Conservation (phyloP, 1,140 invertebrate species). For the Campoletis sonorensis region DNA sequence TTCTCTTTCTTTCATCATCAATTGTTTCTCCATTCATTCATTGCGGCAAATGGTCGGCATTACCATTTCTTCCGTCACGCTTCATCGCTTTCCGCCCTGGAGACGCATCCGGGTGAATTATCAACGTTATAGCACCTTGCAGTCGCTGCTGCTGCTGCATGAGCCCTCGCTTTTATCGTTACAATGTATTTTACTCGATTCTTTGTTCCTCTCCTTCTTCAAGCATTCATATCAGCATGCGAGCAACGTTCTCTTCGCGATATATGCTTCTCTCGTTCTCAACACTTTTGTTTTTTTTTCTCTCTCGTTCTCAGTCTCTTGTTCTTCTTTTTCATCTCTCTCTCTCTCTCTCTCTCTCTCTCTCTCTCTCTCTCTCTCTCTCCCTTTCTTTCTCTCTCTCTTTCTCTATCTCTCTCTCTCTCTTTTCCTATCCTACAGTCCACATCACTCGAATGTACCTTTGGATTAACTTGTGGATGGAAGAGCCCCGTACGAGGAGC, state of each 20-base stretch:
- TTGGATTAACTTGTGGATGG: constrained; percentile 2
- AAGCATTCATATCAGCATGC: constrained; percentile 1
- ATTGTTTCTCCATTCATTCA: constrained; percentile 24
- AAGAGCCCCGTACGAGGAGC: constrained; percentile 19
- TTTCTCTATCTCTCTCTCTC: not conserved
- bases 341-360: not conserved
- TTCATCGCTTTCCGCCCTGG: not conserved
- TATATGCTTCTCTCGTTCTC: constrained; percentile 29
- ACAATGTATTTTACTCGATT: constrained; percentile 16
- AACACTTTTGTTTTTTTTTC: not conserved
- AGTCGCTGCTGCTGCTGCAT: not conserved
- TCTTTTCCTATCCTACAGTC: constrained; percentile 22
- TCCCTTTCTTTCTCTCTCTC: not conserved
- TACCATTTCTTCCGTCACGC: not conserved
- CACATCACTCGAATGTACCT: constrained; percentile 25
- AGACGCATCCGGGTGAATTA: constrained; percentile 4
- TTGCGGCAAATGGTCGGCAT: constrained; percentile 2
- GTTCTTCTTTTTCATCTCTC: not conserved
- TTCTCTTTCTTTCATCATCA: not conserved
- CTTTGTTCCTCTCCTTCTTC: constrained; percentile 33
- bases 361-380: not conserved
- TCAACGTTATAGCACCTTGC: not conserved
- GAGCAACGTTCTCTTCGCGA: not conserved
- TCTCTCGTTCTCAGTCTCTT: not conserved
- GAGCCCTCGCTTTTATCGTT: constrained; percentile 8